Evolutionary conservation across 2,113 vertebrate genomes (phyloP).

Genomic region (Anguilla japonica): DNA sequence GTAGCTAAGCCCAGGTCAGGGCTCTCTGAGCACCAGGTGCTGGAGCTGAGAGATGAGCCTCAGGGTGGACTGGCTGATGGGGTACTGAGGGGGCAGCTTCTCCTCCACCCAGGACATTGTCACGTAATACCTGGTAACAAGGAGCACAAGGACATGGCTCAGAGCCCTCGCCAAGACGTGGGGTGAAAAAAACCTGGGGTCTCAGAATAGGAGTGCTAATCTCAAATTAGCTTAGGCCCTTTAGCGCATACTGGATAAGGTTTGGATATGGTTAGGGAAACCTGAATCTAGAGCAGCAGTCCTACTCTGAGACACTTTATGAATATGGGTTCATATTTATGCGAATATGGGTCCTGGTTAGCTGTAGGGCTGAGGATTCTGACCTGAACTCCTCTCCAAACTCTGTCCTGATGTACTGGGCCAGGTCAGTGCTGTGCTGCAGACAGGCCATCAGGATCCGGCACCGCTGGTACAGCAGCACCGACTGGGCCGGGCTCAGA

Average conservation of each 20-base stretch:
- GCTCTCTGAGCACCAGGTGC: conserved; percentile 53
- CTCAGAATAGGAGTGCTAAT: background rate
- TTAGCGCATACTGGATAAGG: no score
- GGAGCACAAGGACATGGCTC: background rate
- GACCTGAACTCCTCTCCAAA: conserved; percentile 78
- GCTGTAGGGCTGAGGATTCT: conserved; percentile 5
- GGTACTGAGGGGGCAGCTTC: conserved; percentile 66
- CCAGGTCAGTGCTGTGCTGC: conserved; percentile 63
- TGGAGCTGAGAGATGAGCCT: conserved; percentile 63
- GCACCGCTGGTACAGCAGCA: conserved; percentile 75
- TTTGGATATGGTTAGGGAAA: background rate
- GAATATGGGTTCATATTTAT: no score
- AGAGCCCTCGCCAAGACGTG: background rate
- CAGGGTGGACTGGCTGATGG: conserved; percentile 61
- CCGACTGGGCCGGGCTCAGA: conserved; percentile 61
- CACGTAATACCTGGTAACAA: conserved; percentile 69
- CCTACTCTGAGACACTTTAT: no score
- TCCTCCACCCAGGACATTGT: conserved; percentile 55
- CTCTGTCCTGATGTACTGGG: conserved; percentile 58
- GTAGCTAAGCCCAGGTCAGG: conserved; percentile 17
- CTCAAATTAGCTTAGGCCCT: background rate
- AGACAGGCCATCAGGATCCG: conserved; percentile 72
- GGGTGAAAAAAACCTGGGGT: background rate
- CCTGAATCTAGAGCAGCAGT: background rate
- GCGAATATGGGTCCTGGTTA: background rate